Base-by-base conservation (phyloP, 92 coral and sea anemone genomes). In the Parazoanthus swiftii region DNA sequence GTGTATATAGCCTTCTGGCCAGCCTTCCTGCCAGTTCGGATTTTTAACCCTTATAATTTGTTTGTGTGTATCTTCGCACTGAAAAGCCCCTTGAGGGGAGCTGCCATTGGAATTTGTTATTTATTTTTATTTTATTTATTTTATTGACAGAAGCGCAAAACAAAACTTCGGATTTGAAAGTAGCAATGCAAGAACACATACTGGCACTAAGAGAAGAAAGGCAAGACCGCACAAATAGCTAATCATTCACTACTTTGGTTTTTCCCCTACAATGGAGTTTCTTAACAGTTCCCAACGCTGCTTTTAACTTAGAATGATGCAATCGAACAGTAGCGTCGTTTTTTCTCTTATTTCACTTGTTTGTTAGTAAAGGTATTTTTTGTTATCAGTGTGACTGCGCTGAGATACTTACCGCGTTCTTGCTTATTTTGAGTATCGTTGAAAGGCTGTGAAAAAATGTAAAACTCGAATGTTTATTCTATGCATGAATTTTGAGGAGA, bases 351-450 rank as follows among this genome's bases (percentile, higher is more conserved):
- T 72, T 72, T 76, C 15, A 37, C 46, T 74, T 21, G 4, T 54
- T 21, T 10, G 5, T 6, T 8, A 14, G 50, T 14, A 0, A 3
- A 46, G 7, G 35, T 15, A n/a, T 20, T 11, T 42, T 78, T 29
- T 35, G 37, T 20, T 25, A 50, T n/a, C 23, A 35, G 35, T 3
- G 11, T 11, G 44, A 21, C 56, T 8, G 9, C 14, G 35, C 2
- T 3, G 43, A 43, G 16, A 8, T 35, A 89, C 98, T 74, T 87
- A 94, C 99, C 80, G 99, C 99, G 76, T 97, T 97, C 85, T 97
- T 97, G 93, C 98, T 94, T 85, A 97, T 97, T 91, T 97, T 97
- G 85, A 97, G 90, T 79, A 97, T 95, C 4, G 99, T 97, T 29
- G 96, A 94, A 56, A 97, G 88, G 21, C 98, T 95, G 90, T 6